Percentiles rank a stretch among this genome's conserved stretches.
Conservation (phyloP, 2,113 vertebrate genomes). For the Ptilonorhynchus violaceus region DNA sequence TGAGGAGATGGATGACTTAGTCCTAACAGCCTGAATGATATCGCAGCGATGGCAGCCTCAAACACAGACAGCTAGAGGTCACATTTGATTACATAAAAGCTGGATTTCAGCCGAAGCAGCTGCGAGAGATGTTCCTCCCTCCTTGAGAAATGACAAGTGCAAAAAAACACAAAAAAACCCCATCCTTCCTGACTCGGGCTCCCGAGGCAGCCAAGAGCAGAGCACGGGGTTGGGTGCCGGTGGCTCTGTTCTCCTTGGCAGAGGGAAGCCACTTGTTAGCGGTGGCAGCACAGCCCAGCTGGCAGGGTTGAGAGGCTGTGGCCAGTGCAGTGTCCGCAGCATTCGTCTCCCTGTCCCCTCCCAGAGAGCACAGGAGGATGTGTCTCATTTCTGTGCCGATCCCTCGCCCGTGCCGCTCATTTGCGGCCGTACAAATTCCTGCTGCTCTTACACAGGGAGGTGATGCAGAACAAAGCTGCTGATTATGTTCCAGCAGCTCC, state of each 20-base stretch:
- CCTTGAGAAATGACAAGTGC: background rate
- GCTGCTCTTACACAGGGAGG: slow-evolving; percentile 66
- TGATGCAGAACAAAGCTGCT: slow-evolving; percentile 79
- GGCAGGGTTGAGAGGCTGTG: background rate
- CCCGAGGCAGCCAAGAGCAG: background rate
- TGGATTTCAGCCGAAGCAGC: slow-evolving; percentile 26
- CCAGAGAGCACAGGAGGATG: slow-evolving; percentile 13
- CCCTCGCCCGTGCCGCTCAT: slow-evolving; percentile 62
- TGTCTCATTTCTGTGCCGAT: slow-evolving; percentile 36
- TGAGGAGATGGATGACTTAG: slow-evolving; percentile 56
- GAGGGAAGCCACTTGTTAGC: background rate
- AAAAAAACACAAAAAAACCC: background rate
- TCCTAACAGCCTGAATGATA: slow-evolving; percentile 1
- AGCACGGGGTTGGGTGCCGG: background rate
- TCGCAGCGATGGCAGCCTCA: background rate
- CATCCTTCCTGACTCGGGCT: background rate
- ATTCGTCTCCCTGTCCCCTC: background rate
- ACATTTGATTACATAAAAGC: slow-evolving; percentile 43
- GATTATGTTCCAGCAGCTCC: too few relatives aligned
- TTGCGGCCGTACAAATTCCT: slow-evolving; percentile 61
- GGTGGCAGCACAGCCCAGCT: background rate
- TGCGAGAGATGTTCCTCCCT: slow-evolving; percentile 14
- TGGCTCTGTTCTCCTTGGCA: slow-evolving; percentile 38
- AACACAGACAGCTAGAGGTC: slow-evolving; percentile 57
- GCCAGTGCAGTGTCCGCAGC: background rate